Percentiles rank a stretch among this genome's conserved stretches.
Conservation (phyloP, 2,113 vertebrate species). For the Geococcyx californianus region DNA sequence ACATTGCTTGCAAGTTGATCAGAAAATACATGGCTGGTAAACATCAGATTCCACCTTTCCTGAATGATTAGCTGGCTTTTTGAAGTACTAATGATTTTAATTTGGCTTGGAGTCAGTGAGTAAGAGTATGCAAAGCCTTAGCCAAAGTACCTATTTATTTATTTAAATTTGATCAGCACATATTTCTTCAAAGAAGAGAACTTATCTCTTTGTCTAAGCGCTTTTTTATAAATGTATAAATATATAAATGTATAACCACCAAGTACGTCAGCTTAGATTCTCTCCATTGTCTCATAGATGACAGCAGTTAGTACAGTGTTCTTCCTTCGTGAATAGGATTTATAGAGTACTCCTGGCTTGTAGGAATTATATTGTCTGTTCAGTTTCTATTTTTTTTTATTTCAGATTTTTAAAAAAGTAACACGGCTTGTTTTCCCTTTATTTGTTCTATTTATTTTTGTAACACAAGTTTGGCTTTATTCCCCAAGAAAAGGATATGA, state of each 20-base stretch:
- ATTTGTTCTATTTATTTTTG: background rate
- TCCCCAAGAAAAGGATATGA: background rate
- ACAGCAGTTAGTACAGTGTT: background rate
- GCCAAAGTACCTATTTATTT: constrained; percentile 59
- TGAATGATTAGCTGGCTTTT: constrained; percentile 53
- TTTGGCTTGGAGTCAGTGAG: constrained; percentile 64
- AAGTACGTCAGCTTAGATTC: background rate
- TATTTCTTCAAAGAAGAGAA: constrained; percentile 52
- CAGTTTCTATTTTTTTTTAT: background rate
- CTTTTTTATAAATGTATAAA: constrained; percentile 43
- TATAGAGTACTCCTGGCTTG: background rate
- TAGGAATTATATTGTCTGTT: background rate
- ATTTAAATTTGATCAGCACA: constrained; percentile 66
- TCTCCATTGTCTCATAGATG: constrained; percentile 1
- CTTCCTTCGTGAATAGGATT: background rate
- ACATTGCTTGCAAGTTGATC: background rate
- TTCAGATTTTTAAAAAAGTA: background rate
- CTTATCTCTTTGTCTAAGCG: constrained; percentile 56
- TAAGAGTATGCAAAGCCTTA: constrained; percentile 68
- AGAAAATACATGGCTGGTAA: constrained; percentile 44
- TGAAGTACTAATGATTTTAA: constrained; percentile 59
- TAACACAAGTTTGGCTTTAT: background rate
- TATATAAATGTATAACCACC: background rate
- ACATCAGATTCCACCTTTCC: constrained; percentile 55
- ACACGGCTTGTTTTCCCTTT: background rate